Evolutionary conservation across 53 echinoderm and acorn worm genomes (phyloP).

Genomic region (Arbacia lixula): DNA sequence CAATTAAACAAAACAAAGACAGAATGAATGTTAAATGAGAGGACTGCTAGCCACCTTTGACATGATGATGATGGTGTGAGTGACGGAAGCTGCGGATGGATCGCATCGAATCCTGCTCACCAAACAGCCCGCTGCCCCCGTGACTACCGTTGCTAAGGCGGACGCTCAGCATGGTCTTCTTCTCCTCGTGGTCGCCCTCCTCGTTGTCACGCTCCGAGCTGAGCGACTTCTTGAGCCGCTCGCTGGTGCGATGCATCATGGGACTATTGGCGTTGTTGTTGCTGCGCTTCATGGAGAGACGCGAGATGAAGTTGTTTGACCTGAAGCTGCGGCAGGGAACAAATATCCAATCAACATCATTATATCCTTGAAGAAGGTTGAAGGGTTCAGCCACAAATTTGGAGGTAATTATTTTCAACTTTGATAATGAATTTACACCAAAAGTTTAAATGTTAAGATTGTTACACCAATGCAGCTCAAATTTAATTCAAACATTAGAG

Average conservation of each 20-base stretch:
- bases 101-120: constrained; percentile 84
- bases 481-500: too few relatives aligned
- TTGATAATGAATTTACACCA: too few relatives aligned
- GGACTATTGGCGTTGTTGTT: constrained; percentile 85
- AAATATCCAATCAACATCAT: too few relatives aligned
- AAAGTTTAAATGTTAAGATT: too few relatives aligned
- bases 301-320: constrained; percentile 92
- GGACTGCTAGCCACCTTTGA: constrained; percentile 34
- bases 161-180: constrained; percentile 71
- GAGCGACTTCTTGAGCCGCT: constrained; percentile 74
- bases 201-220: constrained; percentile 64
- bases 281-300: constrained; percentile 93
- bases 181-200: constrained; percentile 86
- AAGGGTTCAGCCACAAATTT: too few relatives aligned
- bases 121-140: constrained; percentile 60
- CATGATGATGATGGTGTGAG: constrained; percentile 53
- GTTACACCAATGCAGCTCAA: too few relatives aligned
- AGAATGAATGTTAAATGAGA: not conserved
- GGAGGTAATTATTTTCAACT: too few relatives aligned
- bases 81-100: constrained; percentile 70
- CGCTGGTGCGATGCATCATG: constrained; percentile 92
- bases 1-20: not conserved
- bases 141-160: constrained; percentile 67
- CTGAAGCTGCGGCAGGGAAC: constrained; percentile 87
- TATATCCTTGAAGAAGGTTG: too few relatives aligned